These are phyloP conservation scores for Notoglanidium macrostoma DNA, from an alignment of 2,797 vertebrate genomes.

Conservation along the genomic window DNA sequence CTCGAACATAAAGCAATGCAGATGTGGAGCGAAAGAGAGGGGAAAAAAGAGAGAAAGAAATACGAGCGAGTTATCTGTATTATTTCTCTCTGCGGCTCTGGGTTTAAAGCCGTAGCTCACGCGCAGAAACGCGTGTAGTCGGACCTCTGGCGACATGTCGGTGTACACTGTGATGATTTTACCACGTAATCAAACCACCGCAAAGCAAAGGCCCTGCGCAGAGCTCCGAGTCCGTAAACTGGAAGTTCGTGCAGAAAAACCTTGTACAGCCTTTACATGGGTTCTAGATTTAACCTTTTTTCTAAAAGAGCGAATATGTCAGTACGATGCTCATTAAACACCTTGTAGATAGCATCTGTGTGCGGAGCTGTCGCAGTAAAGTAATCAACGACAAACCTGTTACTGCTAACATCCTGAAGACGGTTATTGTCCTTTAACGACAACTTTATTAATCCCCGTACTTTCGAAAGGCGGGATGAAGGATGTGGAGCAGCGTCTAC, in stretches of 20 bases:
- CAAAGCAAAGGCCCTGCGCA: neutral
- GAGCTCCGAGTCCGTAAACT: no score
- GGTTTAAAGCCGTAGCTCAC: neutral
- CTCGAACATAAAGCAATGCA: conserved; percentile 31
- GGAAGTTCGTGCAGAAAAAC: neutral
- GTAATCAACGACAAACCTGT: neutral
- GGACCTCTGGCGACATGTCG: neutral
- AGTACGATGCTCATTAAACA: no score
- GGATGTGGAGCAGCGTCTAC: neutral
- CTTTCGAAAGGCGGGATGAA: no score
- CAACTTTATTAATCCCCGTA: neutral
- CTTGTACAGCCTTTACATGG: neutral
- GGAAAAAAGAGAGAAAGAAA: neutral
- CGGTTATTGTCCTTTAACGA: neutral
- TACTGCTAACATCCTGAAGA: neutral
- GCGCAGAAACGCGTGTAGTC: neutral
- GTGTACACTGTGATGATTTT: neutral
- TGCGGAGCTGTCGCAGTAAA: no score
- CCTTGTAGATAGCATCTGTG: no score
- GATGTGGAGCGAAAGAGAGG: conserved; percentile 15
- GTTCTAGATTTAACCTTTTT: neutral
- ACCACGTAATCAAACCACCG: neutral
- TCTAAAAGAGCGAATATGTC: neutral
- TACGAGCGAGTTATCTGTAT: conserved; percentile 22
- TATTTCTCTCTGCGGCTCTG: conserved; percentile 16